These are phyloP conservation scores for Zingel zingel DNA, from an alignment of 2,113 vertebrate genomes.

Conservation along the genomic window DNA sequence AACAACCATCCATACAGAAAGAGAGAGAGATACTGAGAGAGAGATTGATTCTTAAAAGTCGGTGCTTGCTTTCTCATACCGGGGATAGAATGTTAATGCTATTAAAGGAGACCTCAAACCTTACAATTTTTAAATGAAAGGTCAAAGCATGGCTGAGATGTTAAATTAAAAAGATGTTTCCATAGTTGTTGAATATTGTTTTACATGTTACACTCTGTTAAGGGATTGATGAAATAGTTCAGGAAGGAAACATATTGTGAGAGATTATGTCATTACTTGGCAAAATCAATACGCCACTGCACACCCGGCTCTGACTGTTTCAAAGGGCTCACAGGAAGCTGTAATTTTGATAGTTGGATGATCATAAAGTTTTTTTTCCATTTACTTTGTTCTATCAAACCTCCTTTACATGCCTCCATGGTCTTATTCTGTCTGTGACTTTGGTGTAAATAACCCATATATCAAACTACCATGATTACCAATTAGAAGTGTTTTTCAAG, in stretches of 20 bases:
- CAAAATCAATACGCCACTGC: not conserved
- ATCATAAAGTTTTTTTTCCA: constrained; percentile 20
- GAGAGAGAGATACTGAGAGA: not conserved
- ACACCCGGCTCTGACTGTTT: constrained; percentile 1
- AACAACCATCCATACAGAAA: not conserved
- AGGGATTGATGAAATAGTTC: constrained; percentile 18
- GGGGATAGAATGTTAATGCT: not conserved
- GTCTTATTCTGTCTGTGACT: constrained; percentile 29
- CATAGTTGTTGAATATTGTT: constrained; percentile 28
- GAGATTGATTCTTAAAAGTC: not conserved
- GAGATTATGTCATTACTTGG: constrained; percentile 41
- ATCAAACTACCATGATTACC: not conserved
- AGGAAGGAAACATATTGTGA: constrained; percentile 23
- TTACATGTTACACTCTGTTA: constrained; percentile 8
- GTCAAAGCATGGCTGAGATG: not conserved
- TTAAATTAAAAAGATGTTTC: not conserved
- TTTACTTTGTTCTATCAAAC: constrained; percentile 44
- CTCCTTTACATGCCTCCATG: constrained; percentile 8
- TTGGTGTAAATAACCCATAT: not conserved
- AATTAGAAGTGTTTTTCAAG: not conserved
- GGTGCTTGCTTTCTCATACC: not conserved
- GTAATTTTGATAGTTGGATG: constrained; percentile 5
- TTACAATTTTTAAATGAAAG: not conserved
- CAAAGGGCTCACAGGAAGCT: constrained; percentile 21
- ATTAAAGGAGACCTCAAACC: constrained; percentile 4